These are phyloP conservation scores for Pterophyllum scalare DNA, from an alignment of 2,113 vertebrate genomes.

Conservation along the genomic window DNA sequence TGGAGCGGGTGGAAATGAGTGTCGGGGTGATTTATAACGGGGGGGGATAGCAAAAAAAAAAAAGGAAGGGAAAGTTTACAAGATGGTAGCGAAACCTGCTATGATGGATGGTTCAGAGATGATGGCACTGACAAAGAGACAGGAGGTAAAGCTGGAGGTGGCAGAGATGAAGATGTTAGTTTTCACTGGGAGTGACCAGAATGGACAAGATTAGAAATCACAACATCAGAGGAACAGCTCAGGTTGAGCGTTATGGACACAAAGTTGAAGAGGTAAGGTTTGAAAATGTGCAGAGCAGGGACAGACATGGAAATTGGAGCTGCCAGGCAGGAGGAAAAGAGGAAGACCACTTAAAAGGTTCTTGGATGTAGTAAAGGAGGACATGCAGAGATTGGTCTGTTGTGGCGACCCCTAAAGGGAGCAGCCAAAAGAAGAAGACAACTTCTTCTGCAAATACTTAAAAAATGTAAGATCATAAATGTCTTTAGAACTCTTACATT, in stretches of 20 bases:
- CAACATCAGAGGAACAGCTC: not conserved
- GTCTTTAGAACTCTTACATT: no score
- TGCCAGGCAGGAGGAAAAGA: no score
- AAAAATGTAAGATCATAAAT: not conserved
- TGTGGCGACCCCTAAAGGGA: not conserved
- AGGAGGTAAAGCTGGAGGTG: not conserved
- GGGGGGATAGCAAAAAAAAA: no score
- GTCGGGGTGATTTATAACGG: not conserved
- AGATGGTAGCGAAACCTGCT: not conserved
- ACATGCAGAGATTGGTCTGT: not conserved
- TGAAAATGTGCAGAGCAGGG: not conserved
- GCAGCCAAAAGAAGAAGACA: not conserved
- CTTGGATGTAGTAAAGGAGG: not conserved
- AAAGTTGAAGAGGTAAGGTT: not conserved
- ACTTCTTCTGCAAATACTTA: not conserved
- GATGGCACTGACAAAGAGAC: not conserved
- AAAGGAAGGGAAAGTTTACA: not conserved
- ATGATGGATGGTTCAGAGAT: not conserved
- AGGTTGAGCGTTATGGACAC: not conserved
- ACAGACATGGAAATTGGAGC: not conserved
- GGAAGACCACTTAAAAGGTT: not conserved
- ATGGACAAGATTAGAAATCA: not conserved
- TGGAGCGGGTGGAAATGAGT: not conserved
- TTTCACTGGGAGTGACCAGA: not conserved
- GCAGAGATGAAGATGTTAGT: not conserved